Evolutionary conservation across 1,140 invertebrate genomes (phyloP), one percentile per base, ranked within the genome.

Genomic region (Drosophila micromelanica): DNA sequence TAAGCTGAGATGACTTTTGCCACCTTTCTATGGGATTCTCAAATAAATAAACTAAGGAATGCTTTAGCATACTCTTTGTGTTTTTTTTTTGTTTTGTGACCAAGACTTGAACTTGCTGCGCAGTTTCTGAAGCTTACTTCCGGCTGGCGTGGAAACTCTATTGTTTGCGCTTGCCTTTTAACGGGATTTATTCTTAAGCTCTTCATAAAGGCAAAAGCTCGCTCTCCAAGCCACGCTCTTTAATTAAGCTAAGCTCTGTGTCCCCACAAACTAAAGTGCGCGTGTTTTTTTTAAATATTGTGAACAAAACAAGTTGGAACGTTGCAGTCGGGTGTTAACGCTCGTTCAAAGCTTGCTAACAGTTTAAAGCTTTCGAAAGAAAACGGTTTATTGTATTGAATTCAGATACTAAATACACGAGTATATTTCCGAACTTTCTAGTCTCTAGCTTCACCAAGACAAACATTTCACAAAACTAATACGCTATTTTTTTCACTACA

Each of bases 11-110:
- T 54, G n/a, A 30, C 12, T 12, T 38, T 38, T 12, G 12, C 1
- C 37, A 48, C 11, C 20, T 32, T 54, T 38, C 51, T 12, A 54
- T 54, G 51, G 11, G 11, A 7, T 23, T 54, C 35, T 54, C 51
- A 54, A 54, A 54, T 11, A 38, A 4, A 2, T 23, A 23, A 23
- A 23, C 20, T 23, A 23, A 23, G 20, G 3, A 23, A 23, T 23
- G 20, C 3, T 23, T 23, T 23, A 23, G 2, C 20, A 23, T 23
- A 23, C 20, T 23, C 20, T 2, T 23, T 23, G 20, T 23, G 2
- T 23, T 2, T 23, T 23, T 2, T 23, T 23, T 23, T 20, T 1
- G 1, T 1, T 23, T 23, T 23, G 2, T 23, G 20, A 23, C 20
- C 20, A 23, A 23, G 20, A 3, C 20, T 23, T 12, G 4, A 9